These are phyloP conservation scores for Seriola aureovittata DNA, from an alignment of 2,113 vertebrate species.

Conservation along the genomic window DNA sequence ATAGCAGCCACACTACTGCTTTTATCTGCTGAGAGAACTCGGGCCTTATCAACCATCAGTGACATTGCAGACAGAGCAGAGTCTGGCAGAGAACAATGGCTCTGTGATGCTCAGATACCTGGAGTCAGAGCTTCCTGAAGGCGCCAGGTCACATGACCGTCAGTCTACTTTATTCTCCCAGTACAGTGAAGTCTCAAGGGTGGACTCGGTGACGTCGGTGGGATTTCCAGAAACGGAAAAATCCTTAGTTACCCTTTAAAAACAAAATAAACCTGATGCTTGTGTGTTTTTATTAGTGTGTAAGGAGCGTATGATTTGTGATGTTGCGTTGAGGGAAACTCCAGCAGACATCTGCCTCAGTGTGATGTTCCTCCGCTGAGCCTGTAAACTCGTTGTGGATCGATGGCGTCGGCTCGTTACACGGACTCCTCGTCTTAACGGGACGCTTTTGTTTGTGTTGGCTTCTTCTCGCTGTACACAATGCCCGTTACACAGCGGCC, in stretches of 20 bases:
- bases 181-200: too few relatives aligned
- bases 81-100: constrained; percentile 22
- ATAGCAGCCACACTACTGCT: constrained; percentile 12
- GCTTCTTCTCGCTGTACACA: constrained; percentile 12
- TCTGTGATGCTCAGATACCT: neutral
- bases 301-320: neutral
- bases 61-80: constrained; percentile 11
- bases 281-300: too few relatives aligned
- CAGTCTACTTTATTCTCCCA: neutral
- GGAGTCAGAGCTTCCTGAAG: neutral
- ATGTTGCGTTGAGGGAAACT: too few relatives aligned
- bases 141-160: neutral
- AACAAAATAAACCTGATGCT: too few relatives aligned
- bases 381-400: constrained; percentile 12
- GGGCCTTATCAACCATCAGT: constrained; percentile 34
- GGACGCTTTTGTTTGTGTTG: constrained; percentile 16
- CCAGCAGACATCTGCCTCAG: neutral
- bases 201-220: too few relatives aligned
- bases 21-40: constrained; percentile 27
- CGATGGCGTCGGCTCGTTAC: constrained; percentile 13
- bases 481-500: too few relatives aligned
- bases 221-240: too few relatives aligned
- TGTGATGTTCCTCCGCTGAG: neutral
- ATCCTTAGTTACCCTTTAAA: too few relatives aligned
- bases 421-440: constrained; percentile 1